Base-by-base conservation (phyloP, 2,797 vertebrate species). In the Tangara arthus region DNA sequence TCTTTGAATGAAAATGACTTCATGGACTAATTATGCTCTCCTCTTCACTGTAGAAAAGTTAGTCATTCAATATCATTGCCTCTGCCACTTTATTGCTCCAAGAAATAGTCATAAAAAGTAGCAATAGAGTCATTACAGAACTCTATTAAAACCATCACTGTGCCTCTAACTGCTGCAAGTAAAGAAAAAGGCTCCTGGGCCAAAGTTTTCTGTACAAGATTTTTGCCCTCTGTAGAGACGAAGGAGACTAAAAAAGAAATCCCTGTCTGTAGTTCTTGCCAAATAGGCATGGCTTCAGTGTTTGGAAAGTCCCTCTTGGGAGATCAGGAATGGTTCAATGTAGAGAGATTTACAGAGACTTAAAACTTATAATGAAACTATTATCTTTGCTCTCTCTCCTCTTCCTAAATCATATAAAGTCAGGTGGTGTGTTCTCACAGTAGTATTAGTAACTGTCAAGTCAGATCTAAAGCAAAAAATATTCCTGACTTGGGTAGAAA, bases 281-380 rank as follows among this genome's bases (percentile, higher is more conserved):
- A 97, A 97, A 93, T 57, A 93, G 85, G 41, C 90, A 94, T 50
- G 64, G 93, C 94, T 94, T 94, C 60, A 82, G 66, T 94, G 80
- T 94, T 96, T 93, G 91, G 90, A 94, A 60, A 95, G 81, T 83
- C 56, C n/a, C 95, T 91, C 70, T 41, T 0, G 73, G 82, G 95
- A 93, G 70, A 93, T 88, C 55, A 78, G 73, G 95, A 94, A 93
- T 89, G 88, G n/a, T 64, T 84, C 79, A 9, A 96, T 84, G 86
- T 61, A 72, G 91, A 93, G 84, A 96, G 90, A 94, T 94, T 96
- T 96, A 94, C 60, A 75, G 72, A 80, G 91, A 84, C 87, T 96
- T 95, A 95, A 94, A 91, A 86, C 80, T 83, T 93, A 86, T 60
- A 94, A 94, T 94, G 95, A 94, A 96, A 95, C 77, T 82, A 87